Evolutionary conservation across 2,113 vertebrate species (phyloP), one percentile per base, ranked within the genome.

Genomic region (Mus pahari): DNA sequence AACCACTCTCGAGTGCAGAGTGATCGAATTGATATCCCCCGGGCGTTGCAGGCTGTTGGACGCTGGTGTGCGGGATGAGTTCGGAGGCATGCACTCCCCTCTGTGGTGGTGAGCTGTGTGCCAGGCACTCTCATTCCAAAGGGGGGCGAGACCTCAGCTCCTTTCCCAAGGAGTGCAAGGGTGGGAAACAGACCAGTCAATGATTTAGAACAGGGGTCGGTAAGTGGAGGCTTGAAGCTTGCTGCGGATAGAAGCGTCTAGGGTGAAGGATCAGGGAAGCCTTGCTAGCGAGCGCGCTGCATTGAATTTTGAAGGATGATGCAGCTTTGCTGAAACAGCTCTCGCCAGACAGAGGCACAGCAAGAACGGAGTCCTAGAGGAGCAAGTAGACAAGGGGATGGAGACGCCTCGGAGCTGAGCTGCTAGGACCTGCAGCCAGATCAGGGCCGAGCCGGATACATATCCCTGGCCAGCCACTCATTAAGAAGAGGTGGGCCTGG

Each of bases 1-100:
- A 97, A 96, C 90, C 66, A 96, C 93, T 96, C 94, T 71, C 24
- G 89, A 97, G 94, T 26, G 42, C 95, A 92, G 91, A 95, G n/a
- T 92, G 86, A 96, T 94, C 92, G 28, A 5, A 91, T 36, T 74
- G 96, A 28, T 95, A 78, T 89, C 84, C 73, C 84, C 48, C 20
- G 16, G 82, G 92, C 64, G 55, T 50, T 82, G 14, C 45, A 64
- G 77, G 83, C 78, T 92, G 50, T 88, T 66, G 73, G 90, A 86
- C 68, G 62, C 48, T 60, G 53, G 36, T 66, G 86, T 95, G 53
- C 14, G 62, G 42, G n/a, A 9, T 9, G 16, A 95, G 33, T 86
- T 48, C 78, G 22, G 6, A 39, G 91, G 62, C 28, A 28, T 24
- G 64, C 62, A 5, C 31, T 77, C 7, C 11, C 42, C 60, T 53